A percentile compares a stretch with the other conserved stretches of the same genome.
Conservation (phyloP, 2,113 vertebrate species). For the Phylloscopus trochiloides region DNA sequence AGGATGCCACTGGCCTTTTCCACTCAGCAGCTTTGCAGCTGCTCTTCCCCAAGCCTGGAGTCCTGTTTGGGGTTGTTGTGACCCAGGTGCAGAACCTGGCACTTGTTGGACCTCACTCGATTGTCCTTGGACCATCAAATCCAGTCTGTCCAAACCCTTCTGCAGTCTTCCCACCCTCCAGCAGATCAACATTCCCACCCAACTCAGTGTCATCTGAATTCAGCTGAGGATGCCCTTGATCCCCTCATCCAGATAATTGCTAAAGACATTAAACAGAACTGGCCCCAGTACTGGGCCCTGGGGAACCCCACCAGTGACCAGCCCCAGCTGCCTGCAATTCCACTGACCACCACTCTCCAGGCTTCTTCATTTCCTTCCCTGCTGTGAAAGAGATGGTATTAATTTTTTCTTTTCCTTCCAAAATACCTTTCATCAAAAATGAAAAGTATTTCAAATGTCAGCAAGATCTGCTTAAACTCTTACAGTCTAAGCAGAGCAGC, state of each 20-base stretch:
- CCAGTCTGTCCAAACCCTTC: neutral
- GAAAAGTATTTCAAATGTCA: constrained; percentile 17
- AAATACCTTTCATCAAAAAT: constrained; percentile 24
- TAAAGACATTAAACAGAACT: neutral
- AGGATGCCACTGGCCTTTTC: neutral
- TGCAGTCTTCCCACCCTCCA: neutral
- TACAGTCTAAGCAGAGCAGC: neutral
- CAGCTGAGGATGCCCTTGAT: neutral
- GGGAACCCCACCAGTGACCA: neutral
- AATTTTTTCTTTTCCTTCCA: neutral
- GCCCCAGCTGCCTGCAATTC: neutral
- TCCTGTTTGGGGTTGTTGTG: neutral
- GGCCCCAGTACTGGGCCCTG: neutral
- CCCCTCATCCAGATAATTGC: neutral
- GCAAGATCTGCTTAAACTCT: constrained; percentile 23
- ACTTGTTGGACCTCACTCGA: neutral
- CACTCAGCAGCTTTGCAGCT: neutral
- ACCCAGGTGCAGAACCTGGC: neutral
- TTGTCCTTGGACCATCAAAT: neutral
- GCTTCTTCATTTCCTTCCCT: neutral
- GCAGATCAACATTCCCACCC: neutral
- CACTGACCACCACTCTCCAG: neutral
- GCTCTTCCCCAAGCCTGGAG: neutral
- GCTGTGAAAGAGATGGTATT: neutral
- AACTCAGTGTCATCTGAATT: neutral